Evolutionary conservation across 2,113 vertebrate species (phyloP), one percentile per base, ranked within the genome.

Genomic region (Zapornia atra): DNA sequence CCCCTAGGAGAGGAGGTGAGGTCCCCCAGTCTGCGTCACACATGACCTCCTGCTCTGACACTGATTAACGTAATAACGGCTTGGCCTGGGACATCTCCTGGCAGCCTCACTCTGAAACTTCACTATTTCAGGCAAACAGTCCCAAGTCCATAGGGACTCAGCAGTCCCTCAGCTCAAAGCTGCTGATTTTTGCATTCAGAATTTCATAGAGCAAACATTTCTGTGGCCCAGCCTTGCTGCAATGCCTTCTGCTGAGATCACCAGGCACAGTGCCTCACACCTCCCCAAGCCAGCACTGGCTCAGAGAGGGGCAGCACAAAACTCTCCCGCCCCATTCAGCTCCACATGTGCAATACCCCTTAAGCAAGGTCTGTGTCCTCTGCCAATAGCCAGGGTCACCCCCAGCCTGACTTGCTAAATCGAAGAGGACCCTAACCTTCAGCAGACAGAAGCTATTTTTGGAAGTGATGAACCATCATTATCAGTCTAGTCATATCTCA

Each of bases 51-150:
- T 82, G 65, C 60, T 82, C 82, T 69, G 69, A 75, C 82, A 86
- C 4, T 92, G 83, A 95, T 94, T 93, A 94, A 94, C 6, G 0
- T 14, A 53, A 10, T 63, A 73, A 86, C 3, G 11, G 46, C 69
- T 87, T 61, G 51, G 54, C 38, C 64, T 80, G 50, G 88, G 54
- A 68, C n/a, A 82, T 71, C 59, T 71, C 38, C 86, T 95, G 94
- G 94, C 92, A 95, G 86, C 66, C 70, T 65, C 40, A 31, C 70
- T 85, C 76, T 22, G 40, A 90, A 89, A 68, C 50, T 15, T 85
- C 33, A 48, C 53, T 82, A 54, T 81, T 82, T 61, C 53, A 89
- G 83, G 84, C 73, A 93, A 92, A 96, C 82, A 94, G 91, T 91
- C 77, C 89, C 44, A 95, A 96, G 95, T 95, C 93, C 92, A 60